These are phyloP conservation scores for Alviniconcha strummeri DNA, from an alignment of 2,888 invertebrate genomes.

Conservation along the genomic window DNA sequence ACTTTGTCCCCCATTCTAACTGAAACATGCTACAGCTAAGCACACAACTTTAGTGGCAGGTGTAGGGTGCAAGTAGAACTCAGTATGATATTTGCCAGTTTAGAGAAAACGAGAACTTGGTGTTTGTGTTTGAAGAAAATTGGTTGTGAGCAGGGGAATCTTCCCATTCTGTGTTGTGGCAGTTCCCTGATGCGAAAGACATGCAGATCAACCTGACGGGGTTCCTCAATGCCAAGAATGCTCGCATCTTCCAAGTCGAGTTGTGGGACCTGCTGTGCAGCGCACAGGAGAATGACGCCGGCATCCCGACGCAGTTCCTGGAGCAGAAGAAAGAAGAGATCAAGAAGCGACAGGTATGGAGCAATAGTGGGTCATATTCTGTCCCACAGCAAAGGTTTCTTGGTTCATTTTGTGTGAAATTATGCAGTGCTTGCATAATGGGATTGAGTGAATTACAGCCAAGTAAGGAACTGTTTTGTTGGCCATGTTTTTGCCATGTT, in stretches of 20 bases:
- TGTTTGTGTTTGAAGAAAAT: too few relatives aligned
- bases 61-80: too few relatives aligned
- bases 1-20: too few relatives aligned
- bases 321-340: conserved; percentile 98
- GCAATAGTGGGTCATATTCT: neutral
- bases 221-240: conserved; percentile 97
- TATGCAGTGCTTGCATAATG: neutral
- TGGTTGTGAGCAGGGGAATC: conserved; percentile 10
- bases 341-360: conserved; percentile 63
- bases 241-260: conserved; percentile 97
- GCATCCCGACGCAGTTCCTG: conserved; percentile 95
- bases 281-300: conserved; percentile 95
- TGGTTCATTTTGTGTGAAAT: neutral
- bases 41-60: too few relatives aligned
- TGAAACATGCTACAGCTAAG: too few relatives aligned
- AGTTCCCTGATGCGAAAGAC: conserved; percentile 97
- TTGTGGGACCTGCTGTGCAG: conserved; percentile 96
- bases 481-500: neutral
- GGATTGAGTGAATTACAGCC: neutral
- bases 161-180: conserved; percentile 62
- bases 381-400: neutral
- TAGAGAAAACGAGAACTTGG: too few relatives aligned
- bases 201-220: conserved; percentile 99
- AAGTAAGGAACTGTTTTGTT: too few relatives aligned
- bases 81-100: too few relatives aligned